A percentile compares a stretch with the other conserved stretches of the same genome.
Evolutionary conservation across 2,113 vertebrate genomes (phyloP).

Genomic region (Lepidiolamprologus cunningtoni): DNA sequence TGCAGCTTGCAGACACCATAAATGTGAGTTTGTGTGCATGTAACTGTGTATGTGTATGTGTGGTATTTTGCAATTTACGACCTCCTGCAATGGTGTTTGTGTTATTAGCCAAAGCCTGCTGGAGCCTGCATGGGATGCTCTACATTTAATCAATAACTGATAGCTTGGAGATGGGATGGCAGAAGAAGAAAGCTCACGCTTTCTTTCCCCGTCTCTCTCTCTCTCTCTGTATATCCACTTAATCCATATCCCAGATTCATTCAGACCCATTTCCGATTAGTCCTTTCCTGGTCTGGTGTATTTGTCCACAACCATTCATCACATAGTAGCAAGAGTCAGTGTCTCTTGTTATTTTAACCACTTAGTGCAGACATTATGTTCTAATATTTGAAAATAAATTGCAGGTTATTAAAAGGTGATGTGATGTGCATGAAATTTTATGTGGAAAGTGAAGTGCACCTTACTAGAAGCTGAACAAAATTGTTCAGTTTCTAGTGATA

Average conservation of each 20-base stretch:
- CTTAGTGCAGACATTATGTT: neutral
- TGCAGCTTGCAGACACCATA: neutral
- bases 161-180: conserved; percentile 29
- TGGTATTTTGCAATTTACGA: conserved; percentile 19
- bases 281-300: neutral
- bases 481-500: neutral
- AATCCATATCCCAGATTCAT: conserved; percentile 1
- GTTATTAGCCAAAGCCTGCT: conserved; percentile 38
- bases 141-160: conserved; percentile 57
- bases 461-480: neutral
- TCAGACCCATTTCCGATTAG: neutral
- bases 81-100: conserved; percentile 10
- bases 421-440: neutral
- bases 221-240: neutral
- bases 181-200: neutral
- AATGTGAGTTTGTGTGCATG: neutral
- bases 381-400: neutral
- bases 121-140: conserved; percentile 26
- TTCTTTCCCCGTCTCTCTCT: neutral
- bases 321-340: neutral
- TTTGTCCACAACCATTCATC: neutral
- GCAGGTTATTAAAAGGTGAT: neutral
- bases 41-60: neutral
- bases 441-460: neutral
- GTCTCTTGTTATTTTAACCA: neutral